Conservation (phyloP, 2,888 invertebrate genomes). For the Synergus gifuensis region DNA sequence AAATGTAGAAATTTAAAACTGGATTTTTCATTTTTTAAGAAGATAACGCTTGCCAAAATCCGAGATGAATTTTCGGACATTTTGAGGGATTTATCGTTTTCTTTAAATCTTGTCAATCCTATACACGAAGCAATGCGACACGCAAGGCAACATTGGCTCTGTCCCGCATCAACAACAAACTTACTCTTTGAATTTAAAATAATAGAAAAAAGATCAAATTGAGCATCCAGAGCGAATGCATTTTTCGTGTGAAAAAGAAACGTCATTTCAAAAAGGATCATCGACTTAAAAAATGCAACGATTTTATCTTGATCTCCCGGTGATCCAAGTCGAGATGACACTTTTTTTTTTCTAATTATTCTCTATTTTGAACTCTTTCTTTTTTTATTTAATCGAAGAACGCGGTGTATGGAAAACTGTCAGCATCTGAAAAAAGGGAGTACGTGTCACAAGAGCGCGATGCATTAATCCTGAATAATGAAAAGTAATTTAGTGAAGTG, state of each 20-base stretch:
- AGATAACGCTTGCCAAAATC: background rate
- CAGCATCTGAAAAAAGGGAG: slow-evolving; percentile 60
- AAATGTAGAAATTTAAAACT: background rate
- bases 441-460: slow-evolving; percentile 43
- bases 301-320: background rate
- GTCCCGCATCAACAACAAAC: background rate
- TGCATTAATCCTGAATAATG: slow-evolving; percentile 46
- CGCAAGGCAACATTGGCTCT: slow-evolving; percentile 42
- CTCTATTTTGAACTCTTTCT: slow-evolving; percentile 15
- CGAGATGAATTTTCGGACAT: slow-evolving; percentile 29
- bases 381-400: slow-evolving; percentile 25
- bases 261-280: slow-evolving; percentile 30
- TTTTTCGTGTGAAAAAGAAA: slow-evolving; percentile 41
- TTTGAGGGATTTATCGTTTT: slow-evolving; percentile 40
- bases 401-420: slow-evolving; percentile 50
- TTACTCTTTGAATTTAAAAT: background rate
- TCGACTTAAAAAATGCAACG: slow-evolving; percentile 1
- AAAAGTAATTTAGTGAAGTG: slow-evolving; percentile 46
- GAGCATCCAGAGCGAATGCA: slow-evolving; percentile 40
- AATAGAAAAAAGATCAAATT: background rate
- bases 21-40: background rate
- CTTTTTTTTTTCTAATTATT: slow-evolving; percentile 11
- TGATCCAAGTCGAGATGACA: slow-evolving; percentile 35
- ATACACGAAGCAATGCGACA: slow-evolving; percentile 38
- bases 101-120: slow-evolving; percentile 41